Conservation (phyloP, 2,888 invertebrate species). For the Alcis repandata region DNA sequence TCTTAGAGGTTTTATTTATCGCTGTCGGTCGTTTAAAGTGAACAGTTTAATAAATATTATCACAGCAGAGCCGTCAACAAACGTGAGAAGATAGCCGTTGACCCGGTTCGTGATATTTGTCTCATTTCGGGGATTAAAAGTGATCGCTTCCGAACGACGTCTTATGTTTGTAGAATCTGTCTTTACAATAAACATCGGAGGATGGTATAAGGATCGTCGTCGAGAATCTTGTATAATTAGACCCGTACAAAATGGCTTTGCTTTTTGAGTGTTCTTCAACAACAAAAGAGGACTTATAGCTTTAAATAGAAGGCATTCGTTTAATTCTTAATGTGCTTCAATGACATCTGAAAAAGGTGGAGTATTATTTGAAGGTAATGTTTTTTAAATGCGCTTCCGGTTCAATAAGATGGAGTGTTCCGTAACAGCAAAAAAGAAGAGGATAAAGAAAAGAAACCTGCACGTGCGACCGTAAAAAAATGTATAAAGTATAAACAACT, state of each 20-base stretch:
- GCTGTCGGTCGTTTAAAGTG: constrained; percentile 76
- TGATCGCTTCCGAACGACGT: constrained; percentile 76
- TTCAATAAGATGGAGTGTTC: constrained; percentile 66
- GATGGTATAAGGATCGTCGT: constrained; percentile 67
- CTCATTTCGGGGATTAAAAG: constrained; percentile 83
- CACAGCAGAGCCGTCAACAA: constrained; percentile 84
- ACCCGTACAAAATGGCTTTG: constrained; percentile 72
- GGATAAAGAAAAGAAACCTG: constrained; percentile 53
- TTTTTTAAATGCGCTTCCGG: constrained; percentile 77
- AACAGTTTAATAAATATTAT: constrained; percentile 86
- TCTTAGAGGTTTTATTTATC: constrained; percentile 81
- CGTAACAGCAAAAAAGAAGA: constrained; percentile 58
- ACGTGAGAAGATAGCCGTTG: constrained; percentile 85
- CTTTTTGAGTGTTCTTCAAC: constrained; percentile 75
- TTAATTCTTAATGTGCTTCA: constrained; percentile 73
- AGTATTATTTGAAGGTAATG: constrained; percentile 66
- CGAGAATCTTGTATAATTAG: constrained; percentile 78
- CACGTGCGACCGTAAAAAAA: constrained; percentile 56
- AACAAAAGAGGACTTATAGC: constrained; percentile 77
- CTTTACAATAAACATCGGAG: constrained; percentile 77
- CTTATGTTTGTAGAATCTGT: constrained; percentile 79
- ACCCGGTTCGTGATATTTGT: constrained; percentile 85
- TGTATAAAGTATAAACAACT: constrained; percentile 23
- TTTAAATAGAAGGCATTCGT: constrained; percentile 67
- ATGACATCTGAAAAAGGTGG: constrained; percentile 68